Base-by-base conservation (phyloP, 1,140 invertebrate species). In the Bombyx mandarina region DNA sequence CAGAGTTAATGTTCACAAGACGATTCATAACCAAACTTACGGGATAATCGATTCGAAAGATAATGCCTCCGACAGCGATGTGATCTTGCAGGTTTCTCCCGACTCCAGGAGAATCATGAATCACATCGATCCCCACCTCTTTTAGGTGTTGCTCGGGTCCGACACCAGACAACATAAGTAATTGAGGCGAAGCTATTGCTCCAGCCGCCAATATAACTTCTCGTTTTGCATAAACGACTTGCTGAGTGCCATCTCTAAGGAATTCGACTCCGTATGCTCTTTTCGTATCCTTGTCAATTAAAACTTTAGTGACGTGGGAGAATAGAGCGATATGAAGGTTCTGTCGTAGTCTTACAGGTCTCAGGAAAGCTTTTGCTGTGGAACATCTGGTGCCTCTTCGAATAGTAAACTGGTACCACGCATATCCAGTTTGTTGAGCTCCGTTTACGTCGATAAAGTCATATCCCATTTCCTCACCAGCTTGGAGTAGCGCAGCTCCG, bases 401-500 rank as follows among this genome's bases (percentile, higher is more conserved):
- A 91, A 96, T 96, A 4, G 94, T 96, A 69, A 91, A 95, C 78
- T 97, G 95, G 56, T 92, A 95, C 57, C 95, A 90, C 1, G 92
- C 91, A 69, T 94, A 96, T 6, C 95, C 95, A 0, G 94, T 95
- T 75, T 96, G 94, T 65, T 94, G 90, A 1, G 92, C 91, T 7
- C 96, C 92, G 80, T 96, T 95, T 52, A 95, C 85, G 77, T 94
- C 92, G 0, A 92, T 69, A 7, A 95, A 92, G 50, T 95, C 93
- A 82, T 96, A 96, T 47, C 96, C 97, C 91, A 97, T 95, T 78
- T 98, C 95, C 76, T 94, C 90, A 45, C 94, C 96, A 0, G 96
- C 96, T 89, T 98, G 93, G 1, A 98, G 87, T 73, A 96, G 95
- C 0, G 94, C 92, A n/a, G 91, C 88, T 0, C 94, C 94, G 10